Conservation (phyloP, 1,140 invertebrate genomes). For the Steinernema khuongi region DNA sequence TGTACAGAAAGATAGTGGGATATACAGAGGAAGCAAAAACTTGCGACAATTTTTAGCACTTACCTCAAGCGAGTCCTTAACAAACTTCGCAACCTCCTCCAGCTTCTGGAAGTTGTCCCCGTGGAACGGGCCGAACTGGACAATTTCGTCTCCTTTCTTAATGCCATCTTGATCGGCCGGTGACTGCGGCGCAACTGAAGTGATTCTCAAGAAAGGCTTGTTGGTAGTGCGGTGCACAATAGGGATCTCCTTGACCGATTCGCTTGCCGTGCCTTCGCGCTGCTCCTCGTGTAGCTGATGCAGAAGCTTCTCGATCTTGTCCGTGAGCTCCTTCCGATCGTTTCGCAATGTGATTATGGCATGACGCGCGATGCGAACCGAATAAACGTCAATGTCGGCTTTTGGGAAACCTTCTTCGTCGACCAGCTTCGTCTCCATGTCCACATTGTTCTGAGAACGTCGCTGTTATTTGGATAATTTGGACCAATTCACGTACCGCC, state of each 20-base stretch:
- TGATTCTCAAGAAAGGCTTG: slow-evolving; percentile 33
- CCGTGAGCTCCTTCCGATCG: slow-evolving; percentile 79
- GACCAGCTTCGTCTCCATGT: slow-evolving; percentile 78
- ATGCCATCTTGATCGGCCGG: slow-evolving; percentile 41
- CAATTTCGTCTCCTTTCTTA: slow-evolving; percentile 30
- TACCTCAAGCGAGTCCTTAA: slow-evolving; percentile 35
- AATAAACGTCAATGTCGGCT: slow-evolving; percentile 81
- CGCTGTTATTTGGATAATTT: not conserved
- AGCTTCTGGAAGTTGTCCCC: slow-evolving; percentile 41
- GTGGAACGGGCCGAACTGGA: slow-evolving; percentile 44
- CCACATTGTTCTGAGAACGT: slow-evolving; percentile 65
- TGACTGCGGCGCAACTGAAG: slow-evolving; percentile 27
- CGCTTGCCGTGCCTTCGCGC: not conserved
- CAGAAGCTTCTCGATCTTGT: slow-evolving; percentile 73
- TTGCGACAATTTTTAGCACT: too few species aligned
- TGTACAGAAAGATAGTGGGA: too few species aligned
- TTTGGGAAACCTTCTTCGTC: slow-evolving; percentile 80
- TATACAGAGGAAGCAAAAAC: too few species aligned
- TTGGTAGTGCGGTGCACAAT: slow-evolving; percentile 44
- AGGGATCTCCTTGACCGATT: slow-evolving; percentile 11
- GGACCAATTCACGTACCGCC: slow-evolving; percentile 20
- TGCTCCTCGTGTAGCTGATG: slow-evolving; percentile 63
- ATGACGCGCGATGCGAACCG: slow-evolving; percentile 78
- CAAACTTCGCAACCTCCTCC: slow-evolving; percentile 33
- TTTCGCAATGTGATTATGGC: slow-evolving; percentile 84